These are phyloP conservation scores for Lymantria dispar DNA, from an alignment of 2,888 invertebrate species.

Conservation along the genomic window DNA sequence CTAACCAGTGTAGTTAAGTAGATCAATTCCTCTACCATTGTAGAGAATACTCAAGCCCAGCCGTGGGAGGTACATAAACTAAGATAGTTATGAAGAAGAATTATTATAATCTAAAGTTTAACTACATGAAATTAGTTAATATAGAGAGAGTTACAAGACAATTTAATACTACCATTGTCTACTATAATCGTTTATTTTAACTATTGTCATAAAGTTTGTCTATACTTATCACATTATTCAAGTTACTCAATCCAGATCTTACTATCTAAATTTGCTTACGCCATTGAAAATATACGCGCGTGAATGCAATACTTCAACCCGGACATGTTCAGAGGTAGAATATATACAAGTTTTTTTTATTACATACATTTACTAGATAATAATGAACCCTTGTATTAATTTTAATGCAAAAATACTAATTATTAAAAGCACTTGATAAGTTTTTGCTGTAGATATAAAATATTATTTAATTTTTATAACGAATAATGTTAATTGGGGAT, in stretches of 20 bases:
- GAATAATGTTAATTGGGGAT: too few species aligned
- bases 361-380: not conserved
- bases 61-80: too few species aligned
- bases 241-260: slow-evolving; percentile 6
- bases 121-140: too few species aligned
- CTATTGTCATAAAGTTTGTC: slow-evolving; percentile 6
- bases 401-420: not conserved
- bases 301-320: slow-evolving; percentile 1
- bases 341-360: not conserved
- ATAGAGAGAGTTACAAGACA: too few species aligned
- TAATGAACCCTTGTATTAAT: not conserved
- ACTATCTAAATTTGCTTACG: slow-evolving; percentile 8
- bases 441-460: not conserved
- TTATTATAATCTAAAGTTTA: too few species aligned
- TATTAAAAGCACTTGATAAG: not conserved
- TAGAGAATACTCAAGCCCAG: too few species aligned
- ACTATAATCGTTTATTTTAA: not conserved
- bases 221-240: not conserved
- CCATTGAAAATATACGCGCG: slow-evolving; percentile 4
- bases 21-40: too few species aligned
- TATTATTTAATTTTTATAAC: too few species aligned
- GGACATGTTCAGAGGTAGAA: not conserved
- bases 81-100: too few species aligned
- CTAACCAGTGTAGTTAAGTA: too few species aligned
- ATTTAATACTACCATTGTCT: too few species aligned